Evolutionary conservation across 2,888 invertebrate species (phyloP).

Genomic region (Apamea monoglypha): DNA sequence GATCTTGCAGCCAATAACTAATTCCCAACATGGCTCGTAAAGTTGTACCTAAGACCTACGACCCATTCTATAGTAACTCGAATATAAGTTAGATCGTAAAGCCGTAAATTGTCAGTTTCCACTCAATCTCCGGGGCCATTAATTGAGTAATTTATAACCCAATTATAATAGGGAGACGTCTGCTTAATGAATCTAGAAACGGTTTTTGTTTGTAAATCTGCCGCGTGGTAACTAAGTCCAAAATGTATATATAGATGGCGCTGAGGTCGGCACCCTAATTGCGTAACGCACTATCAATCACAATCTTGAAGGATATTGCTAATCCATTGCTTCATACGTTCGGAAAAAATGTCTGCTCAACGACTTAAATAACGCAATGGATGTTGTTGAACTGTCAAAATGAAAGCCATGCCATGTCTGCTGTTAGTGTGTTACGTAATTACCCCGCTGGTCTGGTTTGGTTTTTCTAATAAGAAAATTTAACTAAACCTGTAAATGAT

Average conservation of each 20-base stretch:
- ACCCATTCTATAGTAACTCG: conserved; percentile 12
- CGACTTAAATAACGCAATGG: too few relatives aligned
- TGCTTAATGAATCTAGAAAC: conserved; percentile 5
- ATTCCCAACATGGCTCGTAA: conserved; percentile 26
- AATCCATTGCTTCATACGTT: too few relatives aligned
- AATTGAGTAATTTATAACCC: conserved; percentile 51
- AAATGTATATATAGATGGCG: not conserved
- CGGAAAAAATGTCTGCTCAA: too few relatives aligned
- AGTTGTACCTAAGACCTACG: not conserved
- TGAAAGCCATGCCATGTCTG: too few relatives aligned
- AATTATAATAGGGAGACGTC: conserved; percentile 21
- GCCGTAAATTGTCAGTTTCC: conserved; percentile 43
- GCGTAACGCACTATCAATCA: too few relatives aligned
- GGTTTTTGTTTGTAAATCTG: conserved; percentile 7
- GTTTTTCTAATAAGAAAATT: too few relatives aligned
- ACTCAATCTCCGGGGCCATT: conserved; percentile 43
- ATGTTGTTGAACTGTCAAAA: too few relatives aligned
- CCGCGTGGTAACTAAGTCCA: not conserved
- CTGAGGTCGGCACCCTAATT: too few relatives aligned
- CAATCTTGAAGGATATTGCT: too few relatives aligned
- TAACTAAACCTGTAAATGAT: too few relatives aligned
- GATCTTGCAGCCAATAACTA: not conserved
- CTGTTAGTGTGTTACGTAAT: too few relatives aligned
- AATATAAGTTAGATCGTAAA: conserved; percentile 49
- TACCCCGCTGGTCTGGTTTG: not conserved